A percentile compares a stretch with the other conserved stretches of the same genome.
Conservation (phyloP, 2,797 vertebrate species). For the Saxicola maurus region DNA sequence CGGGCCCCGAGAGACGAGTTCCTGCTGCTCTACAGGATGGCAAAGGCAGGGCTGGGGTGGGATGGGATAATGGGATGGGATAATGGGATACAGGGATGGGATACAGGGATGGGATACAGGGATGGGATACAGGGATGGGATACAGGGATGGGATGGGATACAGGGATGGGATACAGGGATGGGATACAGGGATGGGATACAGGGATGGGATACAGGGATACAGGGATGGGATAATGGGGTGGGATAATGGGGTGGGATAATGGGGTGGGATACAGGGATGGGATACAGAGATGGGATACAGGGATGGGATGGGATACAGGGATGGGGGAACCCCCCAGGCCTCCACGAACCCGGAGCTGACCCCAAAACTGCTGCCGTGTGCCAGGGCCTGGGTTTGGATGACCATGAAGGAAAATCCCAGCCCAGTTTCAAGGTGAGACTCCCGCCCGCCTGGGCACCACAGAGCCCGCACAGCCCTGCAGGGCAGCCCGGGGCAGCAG, state of each 20-base stretch:
- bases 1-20: neutral
- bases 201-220: no score
- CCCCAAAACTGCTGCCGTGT: neutral
- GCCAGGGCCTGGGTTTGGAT: neutral
- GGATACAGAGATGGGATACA: no score
- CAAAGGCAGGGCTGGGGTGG: neutral
- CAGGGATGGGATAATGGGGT: no score
- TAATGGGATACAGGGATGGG: no score
- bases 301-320: neutral
- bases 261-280: no score
- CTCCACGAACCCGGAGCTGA: accelerated
- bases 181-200: no score
- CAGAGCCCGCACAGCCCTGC: accelerated
- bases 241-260: no score
- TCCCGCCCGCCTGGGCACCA: neutral
- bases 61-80: neutral
- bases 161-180: no score
- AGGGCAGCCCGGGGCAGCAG: accelerated
- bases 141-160: no score
- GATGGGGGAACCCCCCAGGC: neutral
- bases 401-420: neutral
- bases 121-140: no score
- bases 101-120: no score
- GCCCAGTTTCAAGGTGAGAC: neutral
- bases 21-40: accelerated